These are phyloP conservation scores for Dicranocentrus wangi DNA, from an alignment of 2,888 invertebrate species.

Conservation along the genomic window DNA sequence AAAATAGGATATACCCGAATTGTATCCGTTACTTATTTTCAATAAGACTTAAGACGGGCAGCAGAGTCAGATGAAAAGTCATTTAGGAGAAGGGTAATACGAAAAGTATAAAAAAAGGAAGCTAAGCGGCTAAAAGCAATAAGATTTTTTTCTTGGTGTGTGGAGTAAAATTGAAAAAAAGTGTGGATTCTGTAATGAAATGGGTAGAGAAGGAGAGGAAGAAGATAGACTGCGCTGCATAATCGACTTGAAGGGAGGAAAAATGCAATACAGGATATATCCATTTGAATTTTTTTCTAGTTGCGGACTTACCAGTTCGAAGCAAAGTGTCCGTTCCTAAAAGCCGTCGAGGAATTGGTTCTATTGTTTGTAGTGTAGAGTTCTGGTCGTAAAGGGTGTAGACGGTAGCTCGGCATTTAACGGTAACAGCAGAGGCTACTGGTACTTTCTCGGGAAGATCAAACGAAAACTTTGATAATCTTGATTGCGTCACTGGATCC, in stretches of 20 bases:
- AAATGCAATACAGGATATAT: neutral
- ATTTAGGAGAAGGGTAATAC: constrained; percentile 3
- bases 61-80: constrained; percentile 14
- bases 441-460: constrained; percentile 67
- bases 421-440: constrained; percentile 30
- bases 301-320: constrained; percentile 62
- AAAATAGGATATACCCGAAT: too few relatives aligned
- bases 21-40: neutral
- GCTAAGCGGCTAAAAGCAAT: neutral
- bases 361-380: constrained; percentile 55
- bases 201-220: too few relatives aligned
- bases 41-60: too few relatives aligned
- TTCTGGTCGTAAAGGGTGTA: constrained; percentile 67
- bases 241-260: neutral
- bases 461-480: constrained; percentile 67
- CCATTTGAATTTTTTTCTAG: too few relatives aligned
- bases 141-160: neutral
- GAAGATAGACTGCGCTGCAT: neutral
- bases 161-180: constrained; percentile 9
- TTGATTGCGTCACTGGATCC: constrained; percentile 58
- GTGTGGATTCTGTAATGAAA: too few relatives aligned
- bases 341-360: constrained; percentile 63
- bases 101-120: neutral
- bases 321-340: constrained; percentile 70
- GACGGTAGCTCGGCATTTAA: constrained; percentile 68